phyloP scores from a whole-genome alignment of 2,888 invertebrate species.

The Pseudoips prasinana region DNA sequence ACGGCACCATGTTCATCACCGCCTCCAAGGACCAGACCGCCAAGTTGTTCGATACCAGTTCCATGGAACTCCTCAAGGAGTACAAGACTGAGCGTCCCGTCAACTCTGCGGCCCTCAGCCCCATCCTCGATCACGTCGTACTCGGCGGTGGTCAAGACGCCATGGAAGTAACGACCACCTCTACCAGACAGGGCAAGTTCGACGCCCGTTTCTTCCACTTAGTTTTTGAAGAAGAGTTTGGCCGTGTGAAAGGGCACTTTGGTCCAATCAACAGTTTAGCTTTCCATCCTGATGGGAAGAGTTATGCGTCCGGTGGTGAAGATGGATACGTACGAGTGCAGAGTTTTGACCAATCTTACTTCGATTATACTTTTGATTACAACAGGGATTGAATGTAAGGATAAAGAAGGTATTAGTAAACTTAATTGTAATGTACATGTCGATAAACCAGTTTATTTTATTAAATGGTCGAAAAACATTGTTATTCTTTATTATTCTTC shows the following conservation, averaged over 20 bases:
- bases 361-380: constrained; percentile 97
- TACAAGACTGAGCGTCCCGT: constrained; percentile 99
- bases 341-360: constrained; percentile 97
- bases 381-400: constrained; percentile 64
- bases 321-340: constrained; percentile 99
- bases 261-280: constrained; percentile 99
- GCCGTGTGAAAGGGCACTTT: constrained; percentile 99
- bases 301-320: constrained; percentile 98
- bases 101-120: constrained; percentile 98
- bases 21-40: constrained; percentile 98
- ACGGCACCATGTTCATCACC: constrained; percentile 97
- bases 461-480: constrained; percentile 22
- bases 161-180: constrained; percentile 98
- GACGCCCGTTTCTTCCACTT: constrained; percentile 97
- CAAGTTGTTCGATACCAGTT: constrained; percentile 95
- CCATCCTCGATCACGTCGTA: constrained; percentile 97
- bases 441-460: constrained; percentile 27
- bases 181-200: constrained; percentile 97
- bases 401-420: constrained; percentile 26
- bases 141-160: constrained; percentile 99
- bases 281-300: constrained; percentile 98
- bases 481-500: constrained; percentile 2
- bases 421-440: constrained; percentile 28
- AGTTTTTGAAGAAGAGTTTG: constrained; percentile 98
- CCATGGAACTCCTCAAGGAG: constrained; percentile 93